phyloP scores from a whole-genome alignment of 2,113 vertebrate species.

The Scatophagus argus region DNA sequence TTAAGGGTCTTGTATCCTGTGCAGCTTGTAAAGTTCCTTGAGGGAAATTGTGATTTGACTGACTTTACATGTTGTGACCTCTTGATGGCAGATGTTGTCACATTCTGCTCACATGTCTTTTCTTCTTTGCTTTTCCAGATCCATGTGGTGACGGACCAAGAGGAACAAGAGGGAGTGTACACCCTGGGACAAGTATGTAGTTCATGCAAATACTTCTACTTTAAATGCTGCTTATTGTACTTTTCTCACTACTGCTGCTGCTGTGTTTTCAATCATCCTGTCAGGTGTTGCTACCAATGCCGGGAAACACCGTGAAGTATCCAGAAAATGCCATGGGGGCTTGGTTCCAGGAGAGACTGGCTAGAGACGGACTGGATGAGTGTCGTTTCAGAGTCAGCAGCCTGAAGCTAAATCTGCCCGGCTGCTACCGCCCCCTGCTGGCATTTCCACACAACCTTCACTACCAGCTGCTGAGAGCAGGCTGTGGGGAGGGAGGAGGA shows the following conservation, averaged over 20 bases:
- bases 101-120: neutral
- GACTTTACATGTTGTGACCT: neutral
- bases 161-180: constrained; percentile 74
- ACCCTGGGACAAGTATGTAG: constrained; percentile 75
- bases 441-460: constrained; percentile 87
- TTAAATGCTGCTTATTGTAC: neutral
- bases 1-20: too few relatives aligned
- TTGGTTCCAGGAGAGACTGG: constrained; percentile 88
- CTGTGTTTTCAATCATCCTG: neutral
- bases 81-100: neutral
- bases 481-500: constrained; percentile 20
- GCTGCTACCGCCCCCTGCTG: constrained; percentile 92
- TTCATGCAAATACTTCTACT: neutral
- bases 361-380: constrained; percentile 85
- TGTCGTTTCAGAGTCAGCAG: constrained; percentile 88
- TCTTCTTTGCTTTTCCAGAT: constrained; percentile 65
- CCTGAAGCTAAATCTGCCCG: constrained; percentile 93
- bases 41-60: too few relatives aligned
- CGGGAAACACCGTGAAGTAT: constrained; percentile 91
- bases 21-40: too few relatives aligned
- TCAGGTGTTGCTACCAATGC: constrained; percentile 94
- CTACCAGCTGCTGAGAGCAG: constrained; percentile 77
- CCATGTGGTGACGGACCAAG: constrained; percentile 80
- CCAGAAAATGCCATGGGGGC: constrained; percentile 84
- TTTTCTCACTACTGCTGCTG: neutral